Percentiles rank a stretch among this genome's conserved stretches.
Conservation (phyloP, 2,797 vertebrate species). For the Enteromius viviparus region DNA sequence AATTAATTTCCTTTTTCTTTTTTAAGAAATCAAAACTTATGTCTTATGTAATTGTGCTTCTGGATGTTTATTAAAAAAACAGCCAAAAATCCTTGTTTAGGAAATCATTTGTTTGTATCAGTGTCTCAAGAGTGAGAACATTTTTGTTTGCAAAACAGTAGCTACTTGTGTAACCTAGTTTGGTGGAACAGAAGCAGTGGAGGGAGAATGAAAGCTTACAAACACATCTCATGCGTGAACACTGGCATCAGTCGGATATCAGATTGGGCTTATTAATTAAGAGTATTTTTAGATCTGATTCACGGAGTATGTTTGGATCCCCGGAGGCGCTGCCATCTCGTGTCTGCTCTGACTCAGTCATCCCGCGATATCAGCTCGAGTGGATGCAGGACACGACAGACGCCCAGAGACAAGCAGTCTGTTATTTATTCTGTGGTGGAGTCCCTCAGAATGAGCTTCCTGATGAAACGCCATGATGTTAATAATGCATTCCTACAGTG, state of each 20-base stretch:
- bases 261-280: slow-evolving; percentile 36
- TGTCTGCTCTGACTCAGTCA: slow-evolving; percentile 39
- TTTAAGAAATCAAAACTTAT: background rate
- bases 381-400: background rate
- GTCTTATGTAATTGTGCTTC: background rate
- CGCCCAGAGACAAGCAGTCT: slow-evolving; percentile 6
- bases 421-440: slow-evolving; percentile 30
- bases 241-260: slow-evolving; percentile 9
- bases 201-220: slow-evolving; percentile 14
- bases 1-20: background rate
- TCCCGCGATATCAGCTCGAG: background rate
- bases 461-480: slow-evolving; percentile 40
- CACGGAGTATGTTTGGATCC: slow-evolving; percentile 39
- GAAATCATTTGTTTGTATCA: background rate
- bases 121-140: background rate
- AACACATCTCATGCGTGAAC: slow-evolving; percentile 15
- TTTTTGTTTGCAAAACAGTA: background rate
- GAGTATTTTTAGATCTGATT: slow-evolving; percentile 35
- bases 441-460: slow-evolving; percentile 38
- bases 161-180: slow-evolving; percentile 9
- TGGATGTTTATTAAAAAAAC: background rate
- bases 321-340: slow-evolving; percentile 37
- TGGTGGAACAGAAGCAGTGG: background rate
- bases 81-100: background rate
- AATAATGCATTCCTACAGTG: slow-evolving; percentile 54